These are phyloP conservation scores for Peucedramus taeniatus DNA, from an alignment of 2,113 vertebrate species.

Conservation along the genomic window DNA sequence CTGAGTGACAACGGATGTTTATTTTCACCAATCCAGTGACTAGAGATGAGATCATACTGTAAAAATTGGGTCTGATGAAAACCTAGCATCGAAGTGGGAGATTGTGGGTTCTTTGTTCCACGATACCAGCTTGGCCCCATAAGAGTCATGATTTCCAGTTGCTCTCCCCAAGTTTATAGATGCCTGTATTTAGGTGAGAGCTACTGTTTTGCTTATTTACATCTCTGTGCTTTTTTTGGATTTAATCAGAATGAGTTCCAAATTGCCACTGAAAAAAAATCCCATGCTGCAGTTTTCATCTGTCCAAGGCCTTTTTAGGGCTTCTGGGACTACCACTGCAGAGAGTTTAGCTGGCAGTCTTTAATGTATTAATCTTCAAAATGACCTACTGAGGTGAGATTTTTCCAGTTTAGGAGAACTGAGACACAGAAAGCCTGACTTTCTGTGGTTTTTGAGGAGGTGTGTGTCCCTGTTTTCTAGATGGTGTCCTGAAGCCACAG, in stretches of 20 bases:
- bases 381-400: not conserved
- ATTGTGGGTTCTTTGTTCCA: not conserved
- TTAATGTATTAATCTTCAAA: not conserved
- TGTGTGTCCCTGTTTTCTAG: not conserved
- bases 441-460: not conserved
- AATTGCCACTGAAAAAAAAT: not conserved
- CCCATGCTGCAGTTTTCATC: not conserved
- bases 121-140: not conserved
- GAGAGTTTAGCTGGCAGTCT: not conserved
- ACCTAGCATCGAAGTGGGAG: not conserved
- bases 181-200: not conserved
- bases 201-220: not conserved
- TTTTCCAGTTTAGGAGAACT: not conserved
- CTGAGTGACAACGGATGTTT: not conserved
- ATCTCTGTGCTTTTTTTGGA: not conserved
- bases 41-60: not conserved
- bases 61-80: not conserved
- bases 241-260: not conserved
- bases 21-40: not conserved
- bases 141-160: not conserved
- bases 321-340: not conserved
- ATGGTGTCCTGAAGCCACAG: not conserved
- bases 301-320: not conserved
- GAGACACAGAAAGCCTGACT: not conserved
- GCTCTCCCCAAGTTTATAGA: not conserved